phyloP scores from a whole-genome alignment of 2,888 invertebrate genomes.

The Rhorus exstirpatorius region DNA sequence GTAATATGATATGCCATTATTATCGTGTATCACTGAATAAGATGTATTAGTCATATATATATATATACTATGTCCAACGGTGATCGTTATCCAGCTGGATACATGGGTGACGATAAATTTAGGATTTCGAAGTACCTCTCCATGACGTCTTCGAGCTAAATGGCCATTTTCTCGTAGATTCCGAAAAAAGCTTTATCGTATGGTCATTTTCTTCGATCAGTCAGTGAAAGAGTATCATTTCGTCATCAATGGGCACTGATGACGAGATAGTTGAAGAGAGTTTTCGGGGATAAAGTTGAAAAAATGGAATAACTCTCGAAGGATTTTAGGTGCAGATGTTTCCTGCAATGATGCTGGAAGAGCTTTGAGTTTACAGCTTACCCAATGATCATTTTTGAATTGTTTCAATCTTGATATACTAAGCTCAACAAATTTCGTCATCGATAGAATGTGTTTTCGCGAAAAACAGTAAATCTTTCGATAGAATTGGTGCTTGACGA shows the following conservation, averaged over 20 bases:
- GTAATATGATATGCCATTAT: neutral
- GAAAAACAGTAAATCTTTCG: too few relatives aligned
- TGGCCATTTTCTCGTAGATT: neutral
- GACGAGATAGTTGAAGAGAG: neutral
- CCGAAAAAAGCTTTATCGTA: neutral
- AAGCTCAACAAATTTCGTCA: too few relatives aligned
- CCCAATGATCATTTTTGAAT: too few relatives aligned
- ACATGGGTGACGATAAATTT: neutral
- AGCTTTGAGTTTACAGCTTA: too few relatives aligned
- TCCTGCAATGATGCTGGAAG: neutral
- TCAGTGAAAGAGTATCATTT: neutral
- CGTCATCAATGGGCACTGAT: slow-evolving; percentile 17
- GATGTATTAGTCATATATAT: neutral
- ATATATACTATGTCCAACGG: neutral
- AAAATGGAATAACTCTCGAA: neutral
- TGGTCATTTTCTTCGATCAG: neutral
- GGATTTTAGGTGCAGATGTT: slow-evolving; percentile 3
- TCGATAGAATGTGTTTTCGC: too few relatives aligned
- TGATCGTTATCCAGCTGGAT: neutral
- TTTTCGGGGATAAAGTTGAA: slow-evolving; percentile 8
- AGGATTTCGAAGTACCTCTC: neutral
- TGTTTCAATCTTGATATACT: too few relatives aligned
- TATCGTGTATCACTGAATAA: neutral
- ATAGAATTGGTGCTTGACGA: too few relatives aligned
- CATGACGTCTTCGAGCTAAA: neutral